A percentile compares a stretch with the other conserved stretches of the same genome.
phyloP scores from a whole-genome alignment of 2,797 vertebrate genomes.

The Alca torda region DNA sequence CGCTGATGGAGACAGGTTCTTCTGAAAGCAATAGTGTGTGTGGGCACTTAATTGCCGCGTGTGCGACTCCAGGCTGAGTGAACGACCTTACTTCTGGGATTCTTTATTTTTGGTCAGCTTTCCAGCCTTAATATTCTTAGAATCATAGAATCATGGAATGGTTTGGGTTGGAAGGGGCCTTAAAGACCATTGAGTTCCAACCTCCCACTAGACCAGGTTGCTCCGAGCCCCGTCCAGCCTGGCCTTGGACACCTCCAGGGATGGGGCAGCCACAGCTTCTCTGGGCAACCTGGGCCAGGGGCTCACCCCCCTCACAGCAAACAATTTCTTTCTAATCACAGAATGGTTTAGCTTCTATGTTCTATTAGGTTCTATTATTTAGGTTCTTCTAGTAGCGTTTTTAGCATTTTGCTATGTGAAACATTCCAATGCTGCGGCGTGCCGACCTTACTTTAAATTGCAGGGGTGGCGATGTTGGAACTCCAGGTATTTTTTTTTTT shows the following conservation, averaged over 20 bases:
- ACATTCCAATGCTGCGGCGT: accelerated
- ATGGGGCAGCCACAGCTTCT: no score
- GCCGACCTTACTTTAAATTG: not conserved
- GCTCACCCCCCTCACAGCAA: no score
- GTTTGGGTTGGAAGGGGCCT: not conserved
- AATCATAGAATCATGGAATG: not conserved
- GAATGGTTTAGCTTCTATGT: no score
- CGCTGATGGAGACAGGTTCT: not conserved
- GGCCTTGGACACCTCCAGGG: no score
- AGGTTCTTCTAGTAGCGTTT: not conserved
- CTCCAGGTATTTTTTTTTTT: not conserved
- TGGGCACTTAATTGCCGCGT: accelerated
- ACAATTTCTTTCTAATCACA: no score
- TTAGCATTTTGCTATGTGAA: not conserved
- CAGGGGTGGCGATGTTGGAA: not conserved
- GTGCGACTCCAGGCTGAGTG: not conserved
- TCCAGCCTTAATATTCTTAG: not conserved
- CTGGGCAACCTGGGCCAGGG: no score
- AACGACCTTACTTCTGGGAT: accelerated
- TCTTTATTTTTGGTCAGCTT: not conserved
- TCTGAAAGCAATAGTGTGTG: accelerated
- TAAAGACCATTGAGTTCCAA: not conserved
- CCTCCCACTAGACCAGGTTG: no score
- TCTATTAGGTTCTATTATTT: no score
- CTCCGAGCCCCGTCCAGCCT: no score